phyloP scores from a whole-genome alignment of 2,797 vertebrate genomes.

The Coilia nasus region DNA sequence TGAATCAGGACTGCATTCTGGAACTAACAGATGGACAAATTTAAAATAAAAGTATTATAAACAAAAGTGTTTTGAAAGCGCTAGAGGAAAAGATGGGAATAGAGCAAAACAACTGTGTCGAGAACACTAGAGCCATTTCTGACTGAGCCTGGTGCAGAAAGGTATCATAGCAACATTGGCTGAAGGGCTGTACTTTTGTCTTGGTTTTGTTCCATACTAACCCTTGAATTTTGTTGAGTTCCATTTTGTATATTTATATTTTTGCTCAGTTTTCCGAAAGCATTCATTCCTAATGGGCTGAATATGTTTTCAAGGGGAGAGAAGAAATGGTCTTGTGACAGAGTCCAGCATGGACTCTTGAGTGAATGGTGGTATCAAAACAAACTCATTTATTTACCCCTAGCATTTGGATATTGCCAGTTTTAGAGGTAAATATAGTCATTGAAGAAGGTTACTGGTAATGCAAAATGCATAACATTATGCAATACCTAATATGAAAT shows the following conservation, averaged over 20 bases:
- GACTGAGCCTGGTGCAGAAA: slow-evolving; percentile 24
- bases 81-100: slow-evolving; percentile 23
- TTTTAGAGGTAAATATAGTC: too few relatives aligned
- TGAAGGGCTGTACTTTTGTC: slow-evolving; percentile 59
- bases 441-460: too few relatives aligned
- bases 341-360: background rate
- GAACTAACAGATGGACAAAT: background rate
- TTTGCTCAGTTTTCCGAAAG: slow-evolving; percentile 62
- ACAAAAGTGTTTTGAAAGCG: slow-evolving; percentile 5
- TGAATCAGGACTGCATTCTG: background rate
- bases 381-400: too few relatives aligned
- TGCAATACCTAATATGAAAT: background rate
- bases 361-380: background rate
- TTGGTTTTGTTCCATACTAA: slow-evolving; percentile 69
- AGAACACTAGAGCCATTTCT: background rate
- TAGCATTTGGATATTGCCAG: too few relatives aligned
- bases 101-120: background rate
- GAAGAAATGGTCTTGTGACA: background rate
- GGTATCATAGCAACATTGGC: slow-evolving; percentile 12
- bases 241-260: slow-evolving; percentile 45
- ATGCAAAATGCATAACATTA: background rate
- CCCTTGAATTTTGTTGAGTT: slow-evolving; percentile 54
- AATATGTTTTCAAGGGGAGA: slow-evolving; percentile 70
- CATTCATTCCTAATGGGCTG: slow-evolving; percentile 69
- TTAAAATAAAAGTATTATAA: background rate